Evolutionary conservation across 1,140 invertebrate species (phyloP), one percentile per base, ranked within the genome.

Genomic region (Bombus ignitus): DNA sequence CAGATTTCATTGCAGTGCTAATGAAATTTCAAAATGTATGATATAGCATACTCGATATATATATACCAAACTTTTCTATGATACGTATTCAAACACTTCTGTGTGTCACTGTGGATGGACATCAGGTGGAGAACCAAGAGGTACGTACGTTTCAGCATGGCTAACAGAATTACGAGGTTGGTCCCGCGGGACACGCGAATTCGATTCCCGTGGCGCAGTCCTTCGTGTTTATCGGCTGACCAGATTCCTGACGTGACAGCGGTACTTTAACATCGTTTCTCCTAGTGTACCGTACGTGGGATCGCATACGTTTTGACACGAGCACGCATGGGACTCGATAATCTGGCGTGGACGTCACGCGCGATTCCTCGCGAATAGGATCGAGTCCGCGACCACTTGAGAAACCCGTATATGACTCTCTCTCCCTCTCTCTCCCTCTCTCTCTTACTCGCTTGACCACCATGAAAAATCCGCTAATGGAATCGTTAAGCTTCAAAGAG

Each of bases 271-370:
- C 59, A 62, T 47, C 66, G 75, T 88, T 66, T 39, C 81, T 22
- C 44, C 25, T 42, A 28, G 68, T 76, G 73, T 57, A 35, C 25
- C 25, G 59, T 76, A 73, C 68, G 13, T 37, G 65, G 28, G 35
- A 37, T 85, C 77, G 77, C 82, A 81, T 89, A 85, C 87, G 83
- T 89, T 88, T 89, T 84, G 77, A 88, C 88, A 74, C 82, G 77
- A 39, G 47, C 82, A 85, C 87, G 87, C 87, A 77, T 53, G 82
- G 66, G 65, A 53, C 57, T 12, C 71, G 57, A 85, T 88, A 88
- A 88, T 85, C 88, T 59, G 73, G 72, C 72, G 65, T 80, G 73
- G 78, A 78, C 81, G 79, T 82, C 81, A 82, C 71, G 73, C 59
- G 62, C 62, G 59, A 76, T 82, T 66, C 39, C 22, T 18, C n/a